phyloP scores from a whole-genome alignment of 2,888 invertebrate species.

The Brachypterus glaber region DNA sequence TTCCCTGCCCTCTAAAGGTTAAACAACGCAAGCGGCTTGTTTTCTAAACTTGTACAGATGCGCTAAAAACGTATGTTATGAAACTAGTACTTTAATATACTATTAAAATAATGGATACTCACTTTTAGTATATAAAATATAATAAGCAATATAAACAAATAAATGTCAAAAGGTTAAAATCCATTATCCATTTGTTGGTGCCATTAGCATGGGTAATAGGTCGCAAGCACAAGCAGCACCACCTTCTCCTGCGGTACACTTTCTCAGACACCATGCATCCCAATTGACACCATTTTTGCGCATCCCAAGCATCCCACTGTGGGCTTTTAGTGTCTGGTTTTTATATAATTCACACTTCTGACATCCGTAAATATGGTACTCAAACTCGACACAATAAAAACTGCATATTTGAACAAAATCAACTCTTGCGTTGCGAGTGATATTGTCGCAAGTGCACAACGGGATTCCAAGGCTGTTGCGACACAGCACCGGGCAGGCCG shows the following conservation, averaged over 20 bases:
- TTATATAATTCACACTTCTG: constrained; percentile 43
- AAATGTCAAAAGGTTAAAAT: not conserved
- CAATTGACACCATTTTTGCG: constrained; percentile 40
- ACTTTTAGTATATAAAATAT: no score
- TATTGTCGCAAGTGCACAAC: constrained; percentile 42
- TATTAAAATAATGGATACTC: no score
- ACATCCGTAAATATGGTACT: constrained; percentile 35
- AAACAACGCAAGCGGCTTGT: no score
- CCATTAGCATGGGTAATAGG: constrained; percentile 47
- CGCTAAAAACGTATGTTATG: no score
- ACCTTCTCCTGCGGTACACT: constrained; percentile 60
- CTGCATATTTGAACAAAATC: constrained; percentile 46
- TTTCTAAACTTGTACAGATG: no score
- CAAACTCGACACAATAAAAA: constrained; percentile 42
- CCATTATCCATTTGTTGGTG: not conserved
- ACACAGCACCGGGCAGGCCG: constrained; percentile 53
- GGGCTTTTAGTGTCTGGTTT: constrained; percentile 1
- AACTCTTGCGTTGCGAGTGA: constrained; percentile 17
- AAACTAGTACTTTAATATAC: no score
- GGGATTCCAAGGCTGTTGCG: constrained; percentile 51
- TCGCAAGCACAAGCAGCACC: constrained; percentile 71
- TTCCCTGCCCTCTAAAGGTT: no score
- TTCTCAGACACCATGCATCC: constrained; percentile 54
- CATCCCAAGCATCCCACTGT: not conserved
- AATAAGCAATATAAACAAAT: constrained; percentile 6